Base-by-base conservation (phyloP, 2,113 vertebrate species). In the Catagonus wagneri region DNA sequence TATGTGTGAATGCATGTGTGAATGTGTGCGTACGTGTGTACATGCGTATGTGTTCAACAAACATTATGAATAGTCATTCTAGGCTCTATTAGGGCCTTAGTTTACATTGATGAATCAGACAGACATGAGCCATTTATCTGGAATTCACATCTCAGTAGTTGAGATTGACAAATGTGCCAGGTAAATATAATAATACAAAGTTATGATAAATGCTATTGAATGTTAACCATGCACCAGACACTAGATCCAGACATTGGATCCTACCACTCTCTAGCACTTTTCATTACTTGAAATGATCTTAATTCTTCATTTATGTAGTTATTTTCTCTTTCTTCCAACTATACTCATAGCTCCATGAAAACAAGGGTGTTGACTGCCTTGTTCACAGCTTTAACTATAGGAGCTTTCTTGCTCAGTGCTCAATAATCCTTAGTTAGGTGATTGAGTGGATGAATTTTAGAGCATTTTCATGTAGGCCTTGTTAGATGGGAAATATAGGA, bases 281-380 rank as follows among this genome's bases (percentile, higher is more conserved):
- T 68, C 22, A 69, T 39, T 96, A 69, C 39, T 90, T 94, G 65
- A 94, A 63, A 88, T 93, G 4, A 87, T 54, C 54, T 78, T 87
- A 78, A 58, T 60, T 94, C 14, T 65, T 88, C 8, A 84, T 74
- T 87, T 79, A 44, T 61, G 34, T 63, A 74, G 75, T 80, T 84
- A 29, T 61, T 93, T 95, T 78, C 71, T 75, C 3, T 60, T 79
- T 93, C 10, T 1, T n/a, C 83, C 32, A 89, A 27, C 0, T 93
- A 58, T 29, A 44, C 58, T 78, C 54, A 60, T 63, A 56, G 8
- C 56, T 93, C 13, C 32, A 63, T 63, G n/a, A 93, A 13, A 75
- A 0, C 14, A 69, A 58, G 44, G 23, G 58, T 9, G 69, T 72
- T 81, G 20, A 20, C 34, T 89, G 4, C 93, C 56, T 86, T 89